phyloP scores from a whole-genome alignment of 2,113 vertebrate species.

The Mustelus asterias region DNA sequence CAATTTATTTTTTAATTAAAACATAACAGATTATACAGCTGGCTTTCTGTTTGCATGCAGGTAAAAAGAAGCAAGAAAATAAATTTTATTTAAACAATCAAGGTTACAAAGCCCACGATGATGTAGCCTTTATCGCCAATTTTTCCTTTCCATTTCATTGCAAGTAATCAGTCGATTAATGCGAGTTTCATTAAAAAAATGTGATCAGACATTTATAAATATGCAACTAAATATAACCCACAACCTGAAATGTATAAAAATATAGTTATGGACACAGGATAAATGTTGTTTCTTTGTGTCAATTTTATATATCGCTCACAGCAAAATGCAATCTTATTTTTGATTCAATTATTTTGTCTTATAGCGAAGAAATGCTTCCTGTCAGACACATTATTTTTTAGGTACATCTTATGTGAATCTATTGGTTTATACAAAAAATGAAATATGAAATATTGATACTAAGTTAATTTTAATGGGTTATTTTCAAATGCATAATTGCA shows the following conservation, averaged over 20 bases:
- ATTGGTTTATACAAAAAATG: slow-evolving; percentile 4
- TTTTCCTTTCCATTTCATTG: background rate
- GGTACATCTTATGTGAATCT: background rate
- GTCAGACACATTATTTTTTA: background rate
- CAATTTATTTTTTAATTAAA: background rate
- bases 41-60: background rate
- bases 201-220: background rate
- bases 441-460: slow-evolving; percentile 4
- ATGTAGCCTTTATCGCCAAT: background rate
- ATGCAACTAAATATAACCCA: background rate
- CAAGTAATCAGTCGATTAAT: background rate
- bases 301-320: background rate
- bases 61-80: background rate
- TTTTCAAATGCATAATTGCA: slow-evolving; percentile 10
- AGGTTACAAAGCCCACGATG: background rate
- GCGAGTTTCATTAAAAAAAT: background rate
- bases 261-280: background rate
- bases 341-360: background rate
- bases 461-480: slow-evolving; percentile 11
- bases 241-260: background rate
- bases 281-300: slow-evolving; percentile 1
- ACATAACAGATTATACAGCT: background rate
- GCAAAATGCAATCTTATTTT: slow-evolving; percentile 17
- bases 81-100: slow-evolving; percentile 18
- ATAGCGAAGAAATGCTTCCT: background rate